A percentile compares a stretch with the other conserved stretches of the same genome.
Evolutionary conservation across 2,797 vertebrate genomes (phyloP).

Genomic region (Delichon dasypus): DNA sequence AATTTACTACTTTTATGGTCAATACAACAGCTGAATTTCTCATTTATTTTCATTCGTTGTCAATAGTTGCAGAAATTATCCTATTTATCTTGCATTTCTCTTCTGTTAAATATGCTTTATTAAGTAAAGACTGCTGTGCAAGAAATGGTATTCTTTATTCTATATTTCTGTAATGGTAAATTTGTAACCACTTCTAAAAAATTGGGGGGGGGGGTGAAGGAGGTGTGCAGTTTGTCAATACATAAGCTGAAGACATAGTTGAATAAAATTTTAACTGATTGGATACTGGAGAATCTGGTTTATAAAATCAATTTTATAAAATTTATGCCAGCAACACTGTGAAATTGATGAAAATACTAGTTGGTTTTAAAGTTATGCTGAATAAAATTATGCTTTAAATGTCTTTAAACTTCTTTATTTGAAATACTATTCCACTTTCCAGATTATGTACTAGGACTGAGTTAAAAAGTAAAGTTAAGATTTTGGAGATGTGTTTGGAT

Average conservation of each 20-base stretch:
- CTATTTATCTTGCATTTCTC: background rate
- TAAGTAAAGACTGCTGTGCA: background rate
- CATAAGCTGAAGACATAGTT: background rate
- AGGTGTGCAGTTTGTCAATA: background rate
- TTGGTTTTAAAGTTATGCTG: background rate
- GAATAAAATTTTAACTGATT: background rate
- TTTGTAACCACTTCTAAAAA: background rate
- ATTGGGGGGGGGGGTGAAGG: background rate
- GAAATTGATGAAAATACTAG: background rate
- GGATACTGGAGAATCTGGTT: background rate
- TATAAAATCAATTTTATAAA: background rate
- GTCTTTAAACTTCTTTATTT: background rate
- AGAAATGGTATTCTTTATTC: background rate
- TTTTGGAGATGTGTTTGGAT: background rate
- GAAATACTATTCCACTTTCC: background rate
- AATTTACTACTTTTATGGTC: background rate
- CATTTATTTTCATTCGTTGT: constrained; percentile 8
- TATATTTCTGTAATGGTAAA: background rate
- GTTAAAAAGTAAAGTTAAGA: background rate
- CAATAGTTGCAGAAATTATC: background rate
- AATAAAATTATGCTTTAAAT: background rate
- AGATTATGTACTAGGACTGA: background rate
- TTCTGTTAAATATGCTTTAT: background rate
- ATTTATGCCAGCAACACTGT: background rate
- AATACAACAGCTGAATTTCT: background rate